These are phyloP conservation scores for Eulemur coronatus DNA, from an alignment of 2,797 vertebrate species.

Conservation along the genomic window DNA sequence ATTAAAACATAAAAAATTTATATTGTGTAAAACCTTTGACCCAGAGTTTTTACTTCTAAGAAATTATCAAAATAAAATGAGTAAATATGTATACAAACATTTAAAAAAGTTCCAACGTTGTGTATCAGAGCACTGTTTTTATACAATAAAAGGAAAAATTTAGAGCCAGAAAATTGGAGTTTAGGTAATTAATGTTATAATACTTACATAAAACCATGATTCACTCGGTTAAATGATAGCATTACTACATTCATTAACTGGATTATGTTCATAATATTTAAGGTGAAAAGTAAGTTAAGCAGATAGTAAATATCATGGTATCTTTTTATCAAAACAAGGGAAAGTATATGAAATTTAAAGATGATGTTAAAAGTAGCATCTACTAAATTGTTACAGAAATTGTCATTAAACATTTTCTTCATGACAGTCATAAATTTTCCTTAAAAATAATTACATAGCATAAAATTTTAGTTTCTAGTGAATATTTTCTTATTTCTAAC, in stretches of 20 bases:
- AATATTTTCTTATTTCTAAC: background rate
- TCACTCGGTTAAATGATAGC: background rate
- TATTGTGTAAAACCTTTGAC: background rate
- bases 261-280: background rate
- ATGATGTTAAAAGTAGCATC: background rate
- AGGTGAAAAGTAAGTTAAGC: background rate
- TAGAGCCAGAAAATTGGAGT: background rate
- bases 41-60: background rate
- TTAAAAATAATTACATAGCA: background rate
- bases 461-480: background rate
- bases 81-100: background rate
- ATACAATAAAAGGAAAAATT: background rate
- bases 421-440: background rate
- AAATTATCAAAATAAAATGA: background rate
- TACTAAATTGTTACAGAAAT: background rate
- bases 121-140: background rate
- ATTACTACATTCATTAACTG: background rate
- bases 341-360: background rate
- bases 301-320: background rate
- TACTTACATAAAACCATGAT: background rate
- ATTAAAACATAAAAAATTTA: background rate
- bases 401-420: background rate
- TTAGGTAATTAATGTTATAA: background rate
- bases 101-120: background rate
- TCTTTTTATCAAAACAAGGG: background rate